Conservation (phyloP, 2,797 vertebrate genomes). For the Cossypha heuglini region DNA sequence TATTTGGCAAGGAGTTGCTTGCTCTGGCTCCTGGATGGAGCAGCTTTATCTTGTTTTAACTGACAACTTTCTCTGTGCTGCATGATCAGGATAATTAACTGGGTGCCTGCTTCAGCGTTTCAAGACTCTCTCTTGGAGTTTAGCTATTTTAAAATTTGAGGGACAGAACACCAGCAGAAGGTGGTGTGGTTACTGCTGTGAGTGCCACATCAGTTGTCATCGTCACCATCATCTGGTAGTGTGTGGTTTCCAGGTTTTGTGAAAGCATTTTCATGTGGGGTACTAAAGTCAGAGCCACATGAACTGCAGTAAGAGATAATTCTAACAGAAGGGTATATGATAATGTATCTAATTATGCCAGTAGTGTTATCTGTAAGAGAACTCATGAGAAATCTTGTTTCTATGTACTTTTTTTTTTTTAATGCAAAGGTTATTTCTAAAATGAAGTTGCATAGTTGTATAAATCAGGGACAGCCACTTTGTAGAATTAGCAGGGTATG, state of each 20-base stretch:
- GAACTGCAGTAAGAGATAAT: background rate
- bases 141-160: background rate
- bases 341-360: background rate
- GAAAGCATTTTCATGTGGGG: background rate
- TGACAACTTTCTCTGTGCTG: background rate
- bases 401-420: background rate
- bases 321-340: background rate
- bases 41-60: background rate
- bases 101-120: background rate
- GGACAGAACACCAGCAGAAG: background rate
- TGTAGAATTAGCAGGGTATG: background rate
- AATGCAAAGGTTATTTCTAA: background rate
- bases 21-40: background rate
- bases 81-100: background rate
- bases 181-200: background rate
- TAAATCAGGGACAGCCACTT: background rate
- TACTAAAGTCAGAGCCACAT: background rate
- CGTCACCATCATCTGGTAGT: fast-evolving
- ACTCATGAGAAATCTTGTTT: background rate
- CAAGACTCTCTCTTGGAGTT: background rate
- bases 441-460: background rate
- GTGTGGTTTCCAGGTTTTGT: background rate
- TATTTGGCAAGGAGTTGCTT: background rate
- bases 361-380: background rate
- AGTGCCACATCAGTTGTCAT: background rate